Evolutionary conservation across 2,888 invertebrate genomes (phyloP), one percentile per base, ranked within the genome.

Genomic region (Lamellibrachia satsuma): DNA sequence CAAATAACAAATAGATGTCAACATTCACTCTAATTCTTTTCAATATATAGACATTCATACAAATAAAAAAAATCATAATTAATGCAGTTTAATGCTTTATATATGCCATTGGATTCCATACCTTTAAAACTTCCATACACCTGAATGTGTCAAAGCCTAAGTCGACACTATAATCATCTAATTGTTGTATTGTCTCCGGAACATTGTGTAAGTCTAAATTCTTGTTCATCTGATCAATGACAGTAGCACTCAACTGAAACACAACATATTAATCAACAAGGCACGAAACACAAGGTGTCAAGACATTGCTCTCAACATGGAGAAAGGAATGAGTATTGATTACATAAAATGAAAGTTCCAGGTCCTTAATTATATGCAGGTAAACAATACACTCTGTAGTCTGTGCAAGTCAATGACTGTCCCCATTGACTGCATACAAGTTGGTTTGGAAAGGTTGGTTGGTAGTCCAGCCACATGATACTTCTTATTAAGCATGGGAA

Each of bases 121-220:
- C 75, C 75, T 75, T 75, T 75, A 75, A 75, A 75, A 75, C 22
- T 75, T 75, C 75, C 75, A 75, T 75, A 75, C 75, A 75, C 75
- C 75, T 75, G 75, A 75, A 75, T 91, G 94, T 94, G 93, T 95
- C 95, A 94, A 94, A 94, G 11, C 94, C 93, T 75, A 94, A 91
- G 52, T 94, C 93, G 22, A 95, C 94, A 93, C 95, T 95, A 93
- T 93, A 95, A 15, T 94, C 93, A 92, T 95, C 95, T 57, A 95
- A 93, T 90, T 94, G 94, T 60, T 93, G 93, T 51, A 95, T 94
- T 52, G 94, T 94, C 60, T 93, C 92, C 52, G 95, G 95, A n/a
- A 95, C 93, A 11, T 91, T 75, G 75, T 75, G 92, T 39, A 60
- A 75, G 91, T 95, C 94, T 52, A 94, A 94, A 52, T 94, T 94